A percentile compares a stretch with the other conserved stretches of the same genome.
These are phyloP conservation scores for Phenganax stokvisi DNA, from an alignment of 92 coral and sea anemone species.

Conservation along the genomic window DNA sequence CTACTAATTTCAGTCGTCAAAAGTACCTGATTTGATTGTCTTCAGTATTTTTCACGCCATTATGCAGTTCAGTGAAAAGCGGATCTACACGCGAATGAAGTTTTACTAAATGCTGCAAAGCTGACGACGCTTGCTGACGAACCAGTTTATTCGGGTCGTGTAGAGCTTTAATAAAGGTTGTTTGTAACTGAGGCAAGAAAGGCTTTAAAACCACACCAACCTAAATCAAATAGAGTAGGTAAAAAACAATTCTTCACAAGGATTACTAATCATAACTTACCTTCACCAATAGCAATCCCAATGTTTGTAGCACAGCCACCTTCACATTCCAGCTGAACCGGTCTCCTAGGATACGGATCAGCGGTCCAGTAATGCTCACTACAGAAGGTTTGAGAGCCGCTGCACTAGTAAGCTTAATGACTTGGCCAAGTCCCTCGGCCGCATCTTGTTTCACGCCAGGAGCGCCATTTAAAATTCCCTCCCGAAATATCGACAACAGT, in stretches of 20 bases:
- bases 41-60: slow-evolving; percentile 92
- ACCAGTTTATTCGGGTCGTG: slow-evolving; percentile 89
- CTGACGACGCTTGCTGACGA: slow-evolving; percentile 78
- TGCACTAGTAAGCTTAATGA: slow-evolving; percentile 80
- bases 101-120: slow-evolving; percentile 74
- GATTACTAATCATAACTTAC: slow-evolving; percentile 39
- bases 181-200: slow-evolving; percentile 92
- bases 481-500: slow-evolving; percentile 87
- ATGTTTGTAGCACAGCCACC: slow-evolving; percentile 85
- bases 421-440: slow-evolving; percentile 94
- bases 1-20: neutral
- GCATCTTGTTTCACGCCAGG: slow-evolving; percentile 96
- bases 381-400: slow-evolving; percentile 94
- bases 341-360: slow-evolving; percentile 98
- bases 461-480: slow-evolving; percentile 89
- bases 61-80: slow-evolving; percentile 90
- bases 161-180: slow-evolving; percentile 92
- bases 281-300: slow-evolving; percentile 84
- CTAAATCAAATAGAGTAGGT: slow-evolving; percentile 21
- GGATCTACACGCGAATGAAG: slow-evolving; percentile 98
- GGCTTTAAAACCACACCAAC: slow-evolving; percentile 95
- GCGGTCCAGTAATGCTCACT: slow-evolving; percentile 95
- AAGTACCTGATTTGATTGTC: slow-evolving; percentile 78
- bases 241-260: neutral
- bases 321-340: slow-evolving; percentile 96